Base-by-base conservation (phyloP, 2,888 invertebrate genomes). In the Neria commutata region DNA sequence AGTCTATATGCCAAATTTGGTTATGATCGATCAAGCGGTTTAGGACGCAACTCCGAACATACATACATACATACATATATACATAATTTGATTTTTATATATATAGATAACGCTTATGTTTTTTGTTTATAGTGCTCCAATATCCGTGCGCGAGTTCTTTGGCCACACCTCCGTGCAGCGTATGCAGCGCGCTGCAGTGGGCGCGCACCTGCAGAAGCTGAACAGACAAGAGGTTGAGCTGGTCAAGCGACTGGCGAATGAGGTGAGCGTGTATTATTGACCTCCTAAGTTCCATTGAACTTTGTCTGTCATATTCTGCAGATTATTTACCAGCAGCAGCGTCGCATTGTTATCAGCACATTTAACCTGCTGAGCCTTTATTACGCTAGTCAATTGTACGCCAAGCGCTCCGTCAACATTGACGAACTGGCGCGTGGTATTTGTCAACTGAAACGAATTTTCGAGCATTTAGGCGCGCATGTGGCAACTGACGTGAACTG, bases 291-390 rank as follows among this genome's bases (percentile, higher is more conserved):
- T 3, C n/a, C 5, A 50, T 33, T 51, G 4, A 19, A 8, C 21
- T 42, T 8, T 42, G 5, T 5, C 3, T 49, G 19, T 14, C 21
- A 14, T n/a, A 29, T 19, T 51, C 61, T 65, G 11, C 17, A 77
- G 76, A 88, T 92, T 49, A 84, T 93, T 46, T 83, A 86, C 4
- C 81, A 85, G 61, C 94, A 94, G 74, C 89, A 92, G 77, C 84
- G 85, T 34, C 84, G 86, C 64, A 86, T 88, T 16, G 86, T 91
- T 1, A 85, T 91, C 16, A 89, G 88, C 0, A 86, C 89, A 21
- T 89, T 92, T 53, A 91, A 92, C 78, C 74, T 93, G 48, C 80
- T 92, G n/a, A 86, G 91, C 1, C 60, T 81, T 0, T 78, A 73
- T 61, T 82, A 76, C 52, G 70, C 76, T n/a, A 79, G 78, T 60